Conservation (phyloP, 2,113 vertebrate species). For the Aptenodytes forsteri region DNA sequence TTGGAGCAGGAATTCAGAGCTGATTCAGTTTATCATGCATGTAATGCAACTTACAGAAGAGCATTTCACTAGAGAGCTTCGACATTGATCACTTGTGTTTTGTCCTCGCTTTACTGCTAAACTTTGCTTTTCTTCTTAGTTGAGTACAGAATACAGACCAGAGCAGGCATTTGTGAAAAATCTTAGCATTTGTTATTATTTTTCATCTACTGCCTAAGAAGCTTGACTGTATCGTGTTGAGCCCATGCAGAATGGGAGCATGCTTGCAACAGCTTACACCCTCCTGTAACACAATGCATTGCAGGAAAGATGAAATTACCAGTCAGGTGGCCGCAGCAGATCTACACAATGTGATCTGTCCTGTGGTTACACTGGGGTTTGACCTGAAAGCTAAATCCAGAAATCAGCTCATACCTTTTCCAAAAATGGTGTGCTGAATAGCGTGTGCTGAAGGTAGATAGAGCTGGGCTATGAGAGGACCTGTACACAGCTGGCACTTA, state of each 20-base stretch:
- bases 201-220: background rate
- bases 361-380: background rate
- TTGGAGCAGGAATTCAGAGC: slow-evolving; percentile 41
- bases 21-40: slow-evolving; percentile 36
- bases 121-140: slow-evolving; percentile 61
- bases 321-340: background rate
- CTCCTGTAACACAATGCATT: background rate
- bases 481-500: background rate
- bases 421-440: background rate
- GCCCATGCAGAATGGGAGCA: background rate
- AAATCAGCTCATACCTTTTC: background rate
- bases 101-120: slow-evolving; percentile 49
- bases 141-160: slow-evolving; percentile 11
- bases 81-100: slow-evolving; percentile 51
- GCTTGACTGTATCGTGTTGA: rapidly evolving
- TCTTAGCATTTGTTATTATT: background rate
- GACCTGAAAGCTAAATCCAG: background rate
- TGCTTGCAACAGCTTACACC: background rate
- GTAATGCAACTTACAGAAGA: slow-evolving; percentile 41
- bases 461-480: background rate
- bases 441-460: background rate
- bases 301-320: background rate
- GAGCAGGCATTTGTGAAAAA: slow-evolving; percentile 60
- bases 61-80: slow-evolving; percentile 55
- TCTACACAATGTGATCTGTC: background rate